Base-by-base conservation (phyloP, 2,888 invertebrate genomes). In the Drosophila nr. fundita region DNA sequence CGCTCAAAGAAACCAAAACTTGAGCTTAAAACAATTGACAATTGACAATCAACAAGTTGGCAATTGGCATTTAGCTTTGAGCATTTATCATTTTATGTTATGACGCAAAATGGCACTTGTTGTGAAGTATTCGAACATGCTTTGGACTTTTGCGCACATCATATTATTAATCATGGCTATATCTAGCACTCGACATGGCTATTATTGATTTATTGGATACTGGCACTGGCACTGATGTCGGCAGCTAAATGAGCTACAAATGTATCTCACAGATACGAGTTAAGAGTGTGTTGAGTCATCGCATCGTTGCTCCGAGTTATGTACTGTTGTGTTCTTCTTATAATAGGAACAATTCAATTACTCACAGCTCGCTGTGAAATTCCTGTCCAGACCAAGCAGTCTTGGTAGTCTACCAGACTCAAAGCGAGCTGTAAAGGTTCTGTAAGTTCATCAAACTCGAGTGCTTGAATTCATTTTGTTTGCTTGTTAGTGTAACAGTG, bases 311-410 rank as follows among this genome's bases (percentile, higher is more conserved):
- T 34, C 13, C 15, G 57, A 54, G 48, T 57, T 42, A 53, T 48
- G 49, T 58, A 61, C 58, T 54, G 54, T 65, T 59, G 45, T 45
- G 32, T 65, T 69, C 73, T 78, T 73, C 73, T 49, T 68, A 77
- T 82, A 84, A 80, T 82, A 29, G 85, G 80, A 76, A 86, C 85
- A 86, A 89, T 89, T 89, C 85, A 86, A 86, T 86, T 86, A 89
- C 78, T n/a, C 78, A 79, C 68, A 58, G 59, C 75, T 50, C 38
- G 59, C 70, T 80, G 83, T 73, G 82, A 80, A 73, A 78, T 75
- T 83, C 80, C 74, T 53, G 49, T 66, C 21, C 21, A 48, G 30
- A 53, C 54, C 50, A 30, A 57, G 38, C 24, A 67, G n/a, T n/a
- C 57, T 52, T 36, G 29, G 15, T 27, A 61, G 68, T 30, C 21